Conservation (phyloP, 2,888 invertebrate species). For the Trissonchulus sp. region DNA sequence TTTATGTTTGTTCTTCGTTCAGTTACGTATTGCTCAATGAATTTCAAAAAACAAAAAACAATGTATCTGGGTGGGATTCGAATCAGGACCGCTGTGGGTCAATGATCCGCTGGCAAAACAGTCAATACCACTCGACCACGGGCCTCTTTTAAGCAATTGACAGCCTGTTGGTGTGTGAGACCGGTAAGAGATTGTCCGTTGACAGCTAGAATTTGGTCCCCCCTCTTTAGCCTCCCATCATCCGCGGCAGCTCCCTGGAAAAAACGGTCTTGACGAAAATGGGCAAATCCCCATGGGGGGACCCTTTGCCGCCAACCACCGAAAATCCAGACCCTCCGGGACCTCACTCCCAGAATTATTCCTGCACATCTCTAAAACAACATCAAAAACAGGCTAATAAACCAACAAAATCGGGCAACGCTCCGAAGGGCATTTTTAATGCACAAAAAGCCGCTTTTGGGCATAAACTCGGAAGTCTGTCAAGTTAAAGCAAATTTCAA, state of each 20-base stretch:
- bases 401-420: too few relatives aligned
- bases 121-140: not conserved
- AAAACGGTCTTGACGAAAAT: constrained; percentile 55
- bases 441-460: too few relatives aligned
- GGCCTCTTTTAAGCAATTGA: constrained; percentile 69
- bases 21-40: too few relatives aligned
- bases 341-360: constrained; percentile 55
- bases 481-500: too few relatives aligned
- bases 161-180: constrained; percentile 70
- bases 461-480: too few relatives aligned
- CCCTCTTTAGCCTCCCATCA: constrained; percentile 83
- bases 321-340: constrained; percentile 60
- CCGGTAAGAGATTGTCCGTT: constrained; percentile 69
- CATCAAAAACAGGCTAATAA: too few relatives aligned
- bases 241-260: constrained; percentile 67
- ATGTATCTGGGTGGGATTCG: too few relatives aligned
- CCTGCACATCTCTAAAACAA: constrained; percentile 24
- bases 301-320: constrained; percentile 56
- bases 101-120: constrained; percentile 9
- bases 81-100: too few relatives aligned
- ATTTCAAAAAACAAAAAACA: too few relatives aligned
- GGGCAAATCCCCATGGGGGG: constrained; percentile 59
- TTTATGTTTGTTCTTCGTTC: too few relatives aligned
- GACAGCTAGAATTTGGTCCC: constrained; percentile 80
- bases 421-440: too few relatives aligned